Base-by-base conservation (phyloP, 2,888 invertebrate genomes). In the Psylliodes chrysocephalus region DNA sequence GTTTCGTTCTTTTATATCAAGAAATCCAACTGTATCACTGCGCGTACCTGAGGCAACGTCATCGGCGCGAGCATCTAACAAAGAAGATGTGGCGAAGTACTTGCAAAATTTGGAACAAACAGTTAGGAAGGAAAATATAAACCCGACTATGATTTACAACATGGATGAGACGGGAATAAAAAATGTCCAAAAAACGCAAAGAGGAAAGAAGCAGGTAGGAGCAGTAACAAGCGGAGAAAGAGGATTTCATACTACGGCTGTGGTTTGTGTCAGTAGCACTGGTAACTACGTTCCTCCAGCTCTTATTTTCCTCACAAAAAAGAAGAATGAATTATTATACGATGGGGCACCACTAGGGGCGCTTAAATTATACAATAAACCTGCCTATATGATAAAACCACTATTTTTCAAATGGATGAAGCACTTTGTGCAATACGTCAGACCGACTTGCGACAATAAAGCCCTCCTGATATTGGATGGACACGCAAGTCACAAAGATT, bases 181-280 rank as follows among this genome's bases (percentile, higher is more conserved):
- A n/a, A n/a, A n/a, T n/a, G n/a, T n/a, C n/a, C n/a, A n/a, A n/a
- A n/a, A n/a, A n/a, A n/a, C n/a, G n/a, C n/a, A 28, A 28, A 62
- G 55, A 57, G 68, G 67, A 18, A 71, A 71, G 49, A 55, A 61
- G 33, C 67, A 69, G 51, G 63, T 67, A 0, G 65, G 65, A 7
- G 15, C 25, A 25, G 25, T 65, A 4, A 33, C 70, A 3, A 72
- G 66, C 44, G 71, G 63, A 7, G 69, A 73, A 47, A 38, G 71
- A 56, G 71, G 72, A n/a, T 52, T 69, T 5, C 69, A 71, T 47
- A 72, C 71, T n/a, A 71, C 70, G n/a, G 14, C 68, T n/a, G 69
- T 72, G 6, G 70, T 70, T 55, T 66, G 66, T 54, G 44, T 55
- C 12, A 73, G 38, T 66, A 66, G 69, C 35, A 47, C 61, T 12